A percentile compares a stretch with the other conserved stretches of the same genome.
These are phyloP conservation scores for Chelon auratus DNA, from an alignment of 2,797 vertebrate species.

Conservation along the genomic window DNA sequence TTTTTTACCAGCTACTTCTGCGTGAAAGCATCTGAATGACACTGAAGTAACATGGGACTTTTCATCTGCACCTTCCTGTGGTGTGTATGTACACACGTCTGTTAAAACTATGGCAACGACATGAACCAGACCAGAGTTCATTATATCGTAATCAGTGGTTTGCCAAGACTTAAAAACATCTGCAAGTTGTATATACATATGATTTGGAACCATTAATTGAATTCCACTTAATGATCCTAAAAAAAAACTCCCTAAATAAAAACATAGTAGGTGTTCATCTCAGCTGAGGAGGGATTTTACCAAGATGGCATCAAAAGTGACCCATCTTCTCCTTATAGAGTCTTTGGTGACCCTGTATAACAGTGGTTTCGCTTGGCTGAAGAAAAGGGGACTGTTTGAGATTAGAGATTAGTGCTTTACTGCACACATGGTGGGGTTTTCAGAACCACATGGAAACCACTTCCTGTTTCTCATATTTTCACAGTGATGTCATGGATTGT, in stretches of 20 bases:
- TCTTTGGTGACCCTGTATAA: conserved; percentile 9
- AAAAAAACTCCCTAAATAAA: background rate
- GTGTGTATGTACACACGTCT: conserved; percentile 3
- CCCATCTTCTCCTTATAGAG: background rate
- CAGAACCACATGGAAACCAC: conserved; percentile 76
- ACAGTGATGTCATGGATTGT: conserved; percentile 82
- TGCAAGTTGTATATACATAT: background rate
- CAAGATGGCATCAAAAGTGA: conserved; percentile 1
- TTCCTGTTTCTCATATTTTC: conserved; percentile 84
- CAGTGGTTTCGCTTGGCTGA: conserved; percentile 35
- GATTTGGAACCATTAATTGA: background rate
- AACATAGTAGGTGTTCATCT: background rate
- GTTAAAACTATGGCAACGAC: conserved; percentile 26
- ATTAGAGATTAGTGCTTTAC: conserved; percentile 44
- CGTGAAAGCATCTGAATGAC: conserved; percentile 1
- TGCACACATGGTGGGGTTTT: conserved; percentile 68
- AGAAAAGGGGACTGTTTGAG: conserved; percentile 59
- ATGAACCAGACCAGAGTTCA: conserved; percentile 10
- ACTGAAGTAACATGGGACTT: background rate
- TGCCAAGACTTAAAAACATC: background rate
- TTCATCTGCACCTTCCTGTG: conserved; percentile 7
- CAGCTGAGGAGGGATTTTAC: background rate
- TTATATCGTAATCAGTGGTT: conserved; percentile 11
- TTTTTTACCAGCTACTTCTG: background rate
- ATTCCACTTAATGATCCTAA: background rate